Evolutionary conservation across 2,888 invertebrate genomes (phyloP), one percentile per base, ranked within the genome.

Genomic region (Epirrhoe tristata): DNA sequence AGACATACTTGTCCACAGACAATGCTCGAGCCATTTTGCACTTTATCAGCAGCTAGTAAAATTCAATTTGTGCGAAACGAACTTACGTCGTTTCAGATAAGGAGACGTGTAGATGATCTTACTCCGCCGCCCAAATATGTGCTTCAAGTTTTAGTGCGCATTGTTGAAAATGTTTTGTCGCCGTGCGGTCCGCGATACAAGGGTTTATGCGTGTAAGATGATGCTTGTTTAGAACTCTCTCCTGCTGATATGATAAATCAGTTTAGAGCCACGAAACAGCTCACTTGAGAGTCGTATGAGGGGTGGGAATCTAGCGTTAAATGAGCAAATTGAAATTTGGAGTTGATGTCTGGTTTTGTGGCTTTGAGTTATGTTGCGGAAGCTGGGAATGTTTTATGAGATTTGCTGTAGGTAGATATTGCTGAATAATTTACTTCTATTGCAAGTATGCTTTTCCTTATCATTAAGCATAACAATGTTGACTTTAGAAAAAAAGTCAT

Each of bases 121-220:
- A 82, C 79, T 80, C 77, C 77, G 85, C 81, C 87, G 84, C 75
- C 78, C 88, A 85, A 92, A 90, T 90, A 88, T 91, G 86, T 84
- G 87, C 88, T 86, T 76, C 82, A 90, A 85, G 85, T 84, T 86
- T 82, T 81, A 83, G 84, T 78, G 78, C 81, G 87, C 87, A 91
- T 87, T 87, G 92, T 91, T 80, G 86, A 85, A 77, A 90, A 87
- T 91, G 87, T 87, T 83, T 84, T 88, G 90, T 79, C 74, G 69
- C 65, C 79, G 78, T 81, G 83, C 74, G 84, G 83, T 75, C 78
- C 80, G 83, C 81, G 89, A 89, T 91, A 89, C 80, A 84, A 81
- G 85, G 91, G 90, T 91, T 92, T 92, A 92, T 90, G 91, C 87
- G 88, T 92, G 92, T 92, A 91, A 92, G 92, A 93, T 92, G 93